Evolutionary conservation across 2,888 invertebrate genomes (phyloP), one percentile per base, ranked within the genome.

Genomic region (Epirrhoe tristata): DNA sequence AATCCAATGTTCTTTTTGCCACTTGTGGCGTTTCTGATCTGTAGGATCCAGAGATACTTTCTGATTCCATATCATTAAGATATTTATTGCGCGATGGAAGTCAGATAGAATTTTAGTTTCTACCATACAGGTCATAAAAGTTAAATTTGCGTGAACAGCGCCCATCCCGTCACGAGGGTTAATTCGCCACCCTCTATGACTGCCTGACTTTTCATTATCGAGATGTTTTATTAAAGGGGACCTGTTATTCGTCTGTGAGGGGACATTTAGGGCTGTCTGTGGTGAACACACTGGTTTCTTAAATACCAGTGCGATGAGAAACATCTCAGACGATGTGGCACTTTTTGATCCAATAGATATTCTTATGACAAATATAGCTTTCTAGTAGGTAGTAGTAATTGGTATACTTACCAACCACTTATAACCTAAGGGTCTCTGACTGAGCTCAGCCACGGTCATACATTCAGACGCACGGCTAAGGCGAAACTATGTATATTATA

Each of bases 191-290:
- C 93, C 93, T 90, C 91, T 82, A 82, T 87, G 90, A 93, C 91
- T 88, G 90, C 82, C 93, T 93, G 93, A 93, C 93, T 93, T 93
- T 93, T 93, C 93, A 93, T 93, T 93, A 93, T 93, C 93, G 93
- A 93, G 93, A 93, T 93, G 93, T 93, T 93, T 93, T 93, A 93
- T 93, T 92, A 92, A 93, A 89, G 89, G 89, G 92, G 91, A 90
- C 83, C 80, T 75, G 85, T 82, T 84, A 80, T 74, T 74, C 71
- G 80, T 78, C 81, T 81, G 78, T 74, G 76, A 81, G 84, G 88
- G 91, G 86, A 81, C 69, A 63, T 71, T 72, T 85, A 93, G 92
- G 92, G 93, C 76, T 90, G 85, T 77, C 83, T 81, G 82, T 80
- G 81, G 68, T 68, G 55, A 65, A 61, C 50, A 64, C 58, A 64